Evolutionary conservation across 2,797 vertebrate genomes (phyloP), one percentile per base, ranked within the genome.

Genomic region (Bradypodion pumilum): DNA sequence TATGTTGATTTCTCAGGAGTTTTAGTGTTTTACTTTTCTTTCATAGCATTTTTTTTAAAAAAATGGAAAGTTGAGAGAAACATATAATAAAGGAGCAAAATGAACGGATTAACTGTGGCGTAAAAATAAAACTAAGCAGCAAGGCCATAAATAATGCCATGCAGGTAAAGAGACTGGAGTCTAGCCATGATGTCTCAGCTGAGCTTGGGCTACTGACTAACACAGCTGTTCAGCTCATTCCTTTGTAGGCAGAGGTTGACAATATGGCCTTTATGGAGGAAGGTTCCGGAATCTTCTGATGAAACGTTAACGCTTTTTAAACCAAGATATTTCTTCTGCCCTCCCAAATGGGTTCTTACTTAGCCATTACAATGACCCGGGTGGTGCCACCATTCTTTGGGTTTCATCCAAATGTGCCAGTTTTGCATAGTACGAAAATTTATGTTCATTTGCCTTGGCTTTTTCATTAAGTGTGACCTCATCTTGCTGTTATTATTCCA

Each of bases 281-380:
- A 92, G 95, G 95, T 96, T 95, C 96, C 89, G 66, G 40, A 89
- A 93, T 93, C 83, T 87, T 89, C 95, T 94, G 93, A 90, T 92
- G 96, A 96, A 97, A 97, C 95, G 93, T 93, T 93, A 92, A 93
- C 91, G n/a, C 89, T 95, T 97, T 96, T 97, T 97, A 96, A 95
- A 94, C 94, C 94, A 91, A 83, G 87, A 93, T 87, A 86, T 77
- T 89, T 0, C 70, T 62, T 82, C 1, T 84, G 82, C 56, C 83
- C 76, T 73, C 74, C 72, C 82, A 89, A 35, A 69, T 60, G 84
- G 83, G 69, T 87, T 84, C 76, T 87, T 88, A 72, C 74, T 89
- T 85, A 87, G 0, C 88, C 85, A 7, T 62, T 49, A 66, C 5
- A 0, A 7, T 80, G 78, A 68, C 44, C 49, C 44, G 49, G 88